Percentiles rank a stretch among this genome's conserved stretches.
These are phyloP conservation scores for Platyrinchus mystaceus DNA, from an alignment of 2,797 vertebrate genomes.

Conservation along the genomic window DNA sequence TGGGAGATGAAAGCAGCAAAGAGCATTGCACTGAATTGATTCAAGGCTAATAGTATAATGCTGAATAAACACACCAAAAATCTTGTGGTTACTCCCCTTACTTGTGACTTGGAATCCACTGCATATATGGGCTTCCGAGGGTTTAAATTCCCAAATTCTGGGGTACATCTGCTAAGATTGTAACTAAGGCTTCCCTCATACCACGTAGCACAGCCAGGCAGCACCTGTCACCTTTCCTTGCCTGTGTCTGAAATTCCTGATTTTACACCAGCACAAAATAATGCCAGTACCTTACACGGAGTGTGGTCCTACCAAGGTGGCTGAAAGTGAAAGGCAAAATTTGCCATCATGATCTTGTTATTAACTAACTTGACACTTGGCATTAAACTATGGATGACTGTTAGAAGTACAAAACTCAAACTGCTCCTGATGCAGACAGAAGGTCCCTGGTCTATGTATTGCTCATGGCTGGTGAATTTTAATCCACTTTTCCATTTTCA, in stretches of 20 bases:
- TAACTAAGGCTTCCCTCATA: background rate
- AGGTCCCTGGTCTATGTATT: background rate
- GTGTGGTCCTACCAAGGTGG: background rate
- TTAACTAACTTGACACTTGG: background rate
- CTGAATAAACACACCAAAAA: background rate
- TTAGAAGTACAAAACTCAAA: background rate
- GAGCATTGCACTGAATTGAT: background rate
- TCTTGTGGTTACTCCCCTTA: background rate
- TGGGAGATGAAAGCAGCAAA: background rate
- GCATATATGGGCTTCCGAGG: background rate
- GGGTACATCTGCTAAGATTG: background rate
- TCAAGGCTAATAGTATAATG: background rate
- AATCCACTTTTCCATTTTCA: background rate
- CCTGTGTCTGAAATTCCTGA: background rate
- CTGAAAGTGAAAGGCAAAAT: background rate
- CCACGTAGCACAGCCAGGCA: background rate
- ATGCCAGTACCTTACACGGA: background rate
- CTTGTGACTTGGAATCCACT: background rate
- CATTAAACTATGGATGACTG: background rate
- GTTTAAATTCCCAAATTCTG: background rate
- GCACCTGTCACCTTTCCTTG: background rate
- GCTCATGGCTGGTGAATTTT: background rate
- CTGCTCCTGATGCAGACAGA: background rate
- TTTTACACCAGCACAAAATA: background rate
- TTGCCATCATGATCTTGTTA: background rate